Conservation (phyloP, 1,140 invertebrate species). For the Papilio helenus region DNA sequence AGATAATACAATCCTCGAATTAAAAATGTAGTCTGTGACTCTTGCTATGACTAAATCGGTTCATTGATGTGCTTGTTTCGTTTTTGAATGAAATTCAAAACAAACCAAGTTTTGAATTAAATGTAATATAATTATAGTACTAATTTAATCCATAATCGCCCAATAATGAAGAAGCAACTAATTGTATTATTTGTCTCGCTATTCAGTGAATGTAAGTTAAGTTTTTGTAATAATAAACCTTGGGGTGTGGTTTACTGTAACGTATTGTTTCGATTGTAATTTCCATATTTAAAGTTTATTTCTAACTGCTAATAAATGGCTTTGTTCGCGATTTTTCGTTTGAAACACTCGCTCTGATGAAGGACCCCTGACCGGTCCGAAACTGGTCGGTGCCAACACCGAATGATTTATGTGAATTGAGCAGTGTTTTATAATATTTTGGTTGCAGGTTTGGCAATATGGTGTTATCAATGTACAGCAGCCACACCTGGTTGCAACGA, state of each 20-base stretch:
- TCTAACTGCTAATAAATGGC: neutral
- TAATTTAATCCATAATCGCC: neutral
- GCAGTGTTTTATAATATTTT: conserved; percentile 1
- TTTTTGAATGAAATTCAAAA: neutral
- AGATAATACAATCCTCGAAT: too few relatives aligned
- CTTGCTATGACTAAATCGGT: neutral
- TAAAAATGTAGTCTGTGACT: neutral
- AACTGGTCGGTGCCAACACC: too few relatives aligned
- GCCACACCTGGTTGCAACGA: conserved; percentile 94
- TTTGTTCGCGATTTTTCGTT: too few relatives aligned
- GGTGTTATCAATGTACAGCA: conserved; percentile 95
- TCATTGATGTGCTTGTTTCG: neutral
- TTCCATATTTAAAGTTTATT: neutral
- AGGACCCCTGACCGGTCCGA: too few relatives aligned
- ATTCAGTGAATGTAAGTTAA: conserved; percentile 59
- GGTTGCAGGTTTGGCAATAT: conserved; percentile 84
- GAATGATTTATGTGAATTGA: too few relatives aligned
- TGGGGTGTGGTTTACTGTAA: conserved; percentile 56
- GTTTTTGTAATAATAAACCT: conserved; percentile 18
- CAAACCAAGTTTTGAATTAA: neutral
- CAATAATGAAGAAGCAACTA: conserved; percentile 49
- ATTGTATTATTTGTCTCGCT: conserved; percentile 46
- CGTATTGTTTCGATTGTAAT: conserved; percentile 6
- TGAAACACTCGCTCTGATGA: too few relatives aligned
- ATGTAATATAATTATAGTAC: neutral